Evolutionary conservation across 2,797 vertebrate species (phyloP), one percentile per base, ranked within the genome.

Genomic region (Pseudopleuronectes americanus): DNA sequence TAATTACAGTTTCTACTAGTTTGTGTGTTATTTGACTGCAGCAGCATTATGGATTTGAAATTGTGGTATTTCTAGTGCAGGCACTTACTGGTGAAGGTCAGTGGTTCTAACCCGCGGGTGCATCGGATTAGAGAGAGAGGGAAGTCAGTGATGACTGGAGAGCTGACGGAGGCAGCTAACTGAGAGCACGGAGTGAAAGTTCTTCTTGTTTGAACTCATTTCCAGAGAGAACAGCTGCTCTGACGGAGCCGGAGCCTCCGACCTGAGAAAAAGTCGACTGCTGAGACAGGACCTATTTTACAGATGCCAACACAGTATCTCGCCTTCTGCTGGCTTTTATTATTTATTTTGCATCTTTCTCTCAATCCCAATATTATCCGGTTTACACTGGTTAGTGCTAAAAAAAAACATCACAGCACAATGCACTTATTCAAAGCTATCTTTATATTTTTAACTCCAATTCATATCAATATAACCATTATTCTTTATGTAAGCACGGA

Each of bases 181-280:
- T 48, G 60, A 43, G n/a, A 74, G 53, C 38, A 49, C 45, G 65
- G 85, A 80, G 83, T 38, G 58, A 77, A 81, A 64, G 64, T 28
- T 67, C 65, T 73, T 55, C 67, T 77, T 41, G 28, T 84, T 55
- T 74, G 65, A 76, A 68, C 79, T 76, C 75, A 83, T 89, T 84
- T 83, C 57, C 65, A 79, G 28, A 71, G 28, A 71, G 77, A 78
- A 56, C 38, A 41, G 14, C 38, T 41, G 14, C 14, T 41, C 38
- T 4, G 38, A 41, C 13, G 10, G 38, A 4, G 38, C 38, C 13
- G 14, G 64, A 58, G 66, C 74, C 76, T 84, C 73, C 58, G 64
- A 41, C 63, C 71, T 68, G 66, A 52, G 64, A 81, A 78, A 83
- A 74, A 53, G 57, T 41, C 38, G 14, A 16, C 38, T 41, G 38